Evolutionary conservation across 2,113 vertebrate genomes (phyloP).

Genomic region (Epinephelus lanceolatus): DNA sequence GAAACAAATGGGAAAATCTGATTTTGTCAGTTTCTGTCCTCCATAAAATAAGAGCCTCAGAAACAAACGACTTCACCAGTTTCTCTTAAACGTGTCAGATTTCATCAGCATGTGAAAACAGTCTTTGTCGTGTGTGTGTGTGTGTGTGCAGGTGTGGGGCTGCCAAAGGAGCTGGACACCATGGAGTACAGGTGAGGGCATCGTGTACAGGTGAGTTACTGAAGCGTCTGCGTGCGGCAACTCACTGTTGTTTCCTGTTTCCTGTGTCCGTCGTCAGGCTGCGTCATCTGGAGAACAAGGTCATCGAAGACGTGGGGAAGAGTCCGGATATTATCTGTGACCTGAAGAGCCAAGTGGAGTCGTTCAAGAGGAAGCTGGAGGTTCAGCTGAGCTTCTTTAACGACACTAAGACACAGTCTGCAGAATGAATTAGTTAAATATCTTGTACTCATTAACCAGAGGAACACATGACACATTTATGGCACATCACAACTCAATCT

Average conservation of each 20-base stretch:
- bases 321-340: conserved; percentile 66
- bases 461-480: no score
- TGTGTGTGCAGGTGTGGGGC: conserved; percentile 33
- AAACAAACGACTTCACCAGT: no score
- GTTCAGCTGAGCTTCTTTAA: conserved; percentile 28
- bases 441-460: no score
- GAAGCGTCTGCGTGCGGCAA: rapidly evolving
- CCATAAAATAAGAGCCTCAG: no score
- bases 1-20: no score
- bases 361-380: conserved; percentile 79
- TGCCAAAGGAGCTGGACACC: conserved; percentile 48
- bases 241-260: not conserved
- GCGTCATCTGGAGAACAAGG: conserved; percentile 71
- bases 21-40: no score
- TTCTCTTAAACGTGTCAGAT: no score
- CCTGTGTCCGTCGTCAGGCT: conserved; percentile 48
- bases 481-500: no score
- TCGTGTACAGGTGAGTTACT: rapidly evolving
- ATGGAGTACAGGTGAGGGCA: conserved; percentile 67
- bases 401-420: no score
- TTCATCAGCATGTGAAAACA: no score
- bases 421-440: no score
- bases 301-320: conserved; percentile 50
- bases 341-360: conserved; percentile 75
- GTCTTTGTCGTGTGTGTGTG: no score